A percentile compares a stretch with the other conserved stretches of the same genome.
These are phyloP conservation scores for Choristoneura fumiferana DNA, from an alignment of 1,140 invertebrate genomes.

Conservation along the genomic window DNA sequence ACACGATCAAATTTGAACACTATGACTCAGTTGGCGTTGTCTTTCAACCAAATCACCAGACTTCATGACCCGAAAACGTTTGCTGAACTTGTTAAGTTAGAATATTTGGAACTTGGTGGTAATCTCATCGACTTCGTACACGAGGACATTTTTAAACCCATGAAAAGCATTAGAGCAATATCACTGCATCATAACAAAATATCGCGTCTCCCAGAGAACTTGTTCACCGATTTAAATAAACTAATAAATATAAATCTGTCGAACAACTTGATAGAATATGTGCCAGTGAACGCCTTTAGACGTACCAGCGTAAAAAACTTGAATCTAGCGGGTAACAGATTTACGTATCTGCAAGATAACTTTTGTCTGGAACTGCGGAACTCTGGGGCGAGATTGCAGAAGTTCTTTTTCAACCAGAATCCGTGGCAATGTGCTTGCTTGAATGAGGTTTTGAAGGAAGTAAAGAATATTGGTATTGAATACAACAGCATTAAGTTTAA, in stretches of 20 bases:
- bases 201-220: background rate
- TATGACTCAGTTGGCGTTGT: background rate
- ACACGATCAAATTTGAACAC: background rate
- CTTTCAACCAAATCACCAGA: background rate
- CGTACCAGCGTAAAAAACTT: conserved; percentile 3
- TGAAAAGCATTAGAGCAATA: conserved; percentile 9
- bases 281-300: conserved; percentile 14
- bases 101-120: conserved; percentile 1
- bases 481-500: conserved; percentile 12
- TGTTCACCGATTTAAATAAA: conserved; percentile 3
- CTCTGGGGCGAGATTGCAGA: conserved; percentile 11
- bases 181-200: conserved; percentile 4
- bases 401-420: conserved; percentile 21
- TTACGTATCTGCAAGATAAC: conserved; percentile 20
- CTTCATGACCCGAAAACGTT: background rate
- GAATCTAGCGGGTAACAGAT: conserved; percentile 15
- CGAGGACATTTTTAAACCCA: conserved; percentile 12
- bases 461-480: conserved; percentile 7
- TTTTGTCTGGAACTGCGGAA: conserved; percentile 19
- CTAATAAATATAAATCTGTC: conserved; percentile 18
- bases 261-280: background rate
- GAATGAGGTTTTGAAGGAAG: conserved; percentile 12
- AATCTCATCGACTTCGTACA: conserved; percentile 7
- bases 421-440: conserved; percentile 22
- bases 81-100: background rate